Conservation (phyloP, 2,888 invertebrate genomes). For the Isoperla grammatica region DNA sequence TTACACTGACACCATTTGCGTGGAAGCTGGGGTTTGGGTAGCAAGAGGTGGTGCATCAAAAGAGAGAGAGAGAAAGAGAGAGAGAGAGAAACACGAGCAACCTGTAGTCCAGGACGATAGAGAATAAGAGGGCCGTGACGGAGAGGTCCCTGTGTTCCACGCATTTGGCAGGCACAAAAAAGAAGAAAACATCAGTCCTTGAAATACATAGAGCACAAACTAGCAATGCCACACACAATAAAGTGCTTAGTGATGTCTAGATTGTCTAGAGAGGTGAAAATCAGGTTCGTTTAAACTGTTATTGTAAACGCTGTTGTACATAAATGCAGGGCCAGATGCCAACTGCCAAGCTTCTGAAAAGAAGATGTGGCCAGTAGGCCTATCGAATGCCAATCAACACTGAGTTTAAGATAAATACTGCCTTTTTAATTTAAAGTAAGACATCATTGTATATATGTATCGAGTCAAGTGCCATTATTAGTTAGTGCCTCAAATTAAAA, state of each 20-base stretch:
- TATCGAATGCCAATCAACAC: too few species aligned
- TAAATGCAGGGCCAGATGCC: too few species aligned
- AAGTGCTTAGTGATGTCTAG: background rate
- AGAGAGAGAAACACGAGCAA: conserved; percentile 28
- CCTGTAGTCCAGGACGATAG: conserved; percentile 39
- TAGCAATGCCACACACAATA: background rate
- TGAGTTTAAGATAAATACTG: too few species aligned
- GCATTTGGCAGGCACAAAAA: conserved; percentile 31
- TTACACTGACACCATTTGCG: conserved; percentile 21
- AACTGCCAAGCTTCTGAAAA: too few species aligned
- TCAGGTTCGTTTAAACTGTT: too few species aligned
- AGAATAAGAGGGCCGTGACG: conserved; percentile 35
- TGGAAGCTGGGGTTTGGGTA: conserved; percentile 5
- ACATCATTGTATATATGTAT: too few species aligned
- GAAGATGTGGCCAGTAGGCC: too few species aligned
- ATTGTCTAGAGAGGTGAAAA: too few species aligned
- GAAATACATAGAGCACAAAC: conserved; percentile 9
- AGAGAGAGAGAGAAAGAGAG: conserved; percentile 9
- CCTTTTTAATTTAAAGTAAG: too few species aligned
- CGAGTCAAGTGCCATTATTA: background rate
- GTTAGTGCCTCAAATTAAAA: background rate
- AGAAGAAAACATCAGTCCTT: conserved; percentile 24
- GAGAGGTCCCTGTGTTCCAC: conserved; percentile 33
- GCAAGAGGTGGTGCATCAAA: background rate
- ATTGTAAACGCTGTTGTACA: too few species aligned